Percentiles rank a stretch among this genome's conserved stretches.
These are phyloP conservation scores for Condylostylus longicornis DNA, from an alignment of 1,140 invertebrate genomes.

Conservation along the genomic window DNA sequence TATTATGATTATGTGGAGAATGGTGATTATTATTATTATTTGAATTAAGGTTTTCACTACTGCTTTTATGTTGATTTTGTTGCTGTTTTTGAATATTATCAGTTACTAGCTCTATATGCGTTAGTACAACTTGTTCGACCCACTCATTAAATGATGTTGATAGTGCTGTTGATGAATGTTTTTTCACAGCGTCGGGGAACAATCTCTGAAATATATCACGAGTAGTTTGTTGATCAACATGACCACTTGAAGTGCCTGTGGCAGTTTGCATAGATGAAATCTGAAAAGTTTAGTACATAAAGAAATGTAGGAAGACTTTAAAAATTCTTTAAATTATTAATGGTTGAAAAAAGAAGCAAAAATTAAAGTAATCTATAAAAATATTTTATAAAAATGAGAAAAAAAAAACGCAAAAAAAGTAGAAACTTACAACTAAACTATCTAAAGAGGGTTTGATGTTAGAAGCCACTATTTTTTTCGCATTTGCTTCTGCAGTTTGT, in stretches of 20 bases:
- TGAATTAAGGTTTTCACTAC: slow-evolving; percentile 9
- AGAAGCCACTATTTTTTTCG: slow-evolving; percentile 34
- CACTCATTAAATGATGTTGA: slow-evolving; percentile 27
- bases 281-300: not conserved
- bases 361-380: too few relatives aligned
- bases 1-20: slow-evolving; percentile 11
- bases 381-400: slow-evolving; percentile 3
- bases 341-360: not conserved
- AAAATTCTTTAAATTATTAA: not conserved
- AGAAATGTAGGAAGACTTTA: not conserved
- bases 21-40: slow-evolving; percentile 12
- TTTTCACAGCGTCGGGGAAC: slow-evolving; percentile 27
- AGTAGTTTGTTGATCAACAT: slow-evolving; percentile 20
- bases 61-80: slow-evolving; percentile 32
- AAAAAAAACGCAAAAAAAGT: slow-evolving; percentile 3
- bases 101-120: slow-evolving; percentile 21
- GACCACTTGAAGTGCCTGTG: slow-evolving; percentile 7
- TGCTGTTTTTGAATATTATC: slow-evolving; percentile 20
- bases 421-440: slow-evolving; percentile 38
- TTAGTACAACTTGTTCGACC: slow-evolving; percentile 26
- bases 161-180: slow-evolving; percentile 17
- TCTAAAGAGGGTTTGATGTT: slow-evolving; percentile 32
- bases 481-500: slow-evolving; percentile 50
- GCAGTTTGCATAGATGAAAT: slow-evolving; percentile 6
- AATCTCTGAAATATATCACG: slow-evolving; percentile 26